Base-by-base conservation (phyloP, 1,140 invertebrate genomes). In the Drosophila guanche region DNA sequence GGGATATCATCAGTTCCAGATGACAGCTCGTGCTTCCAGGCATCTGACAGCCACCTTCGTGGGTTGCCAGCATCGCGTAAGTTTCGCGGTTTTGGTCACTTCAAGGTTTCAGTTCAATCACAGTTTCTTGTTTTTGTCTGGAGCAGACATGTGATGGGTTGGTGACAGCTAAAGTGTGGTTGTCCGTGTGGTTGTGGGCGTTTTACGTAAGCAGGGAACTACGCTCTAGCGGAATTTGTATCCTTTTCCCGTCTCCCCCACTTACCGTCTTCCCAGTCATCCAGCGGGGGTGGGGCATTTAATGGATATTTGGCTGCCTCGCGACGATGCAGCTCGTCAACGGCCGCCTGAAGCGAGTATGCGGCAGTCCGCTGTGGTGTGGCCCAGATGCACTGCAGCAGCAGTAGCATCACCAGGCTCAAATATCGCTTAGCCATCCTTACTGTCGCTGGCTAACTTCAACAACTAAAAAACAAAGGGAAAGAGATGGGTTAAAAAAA, bases 241-340 rank as follows among this genome's bases (percentile, higher is more conserved):
- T 53, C 40, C 33, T 40, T 29, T 51, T 33, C 20, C 25, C 33
- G 41, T 25, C n/a, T n/a, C n/a, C n/a, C n/a, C n/a, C 14, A 80
- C 77, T 89, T 69, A 91, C 90, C 90, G 68, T 90, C 85, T 43
- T 90, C 88, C 90, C 90, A 91, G 51, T 91, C 90, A 42, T 91
- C 88, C 25, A 75, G 76, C 41, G 62, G 61, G 3, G 88, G 88
- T 4, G 90, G 90, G 6, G 74, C 69, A 46, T 91, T 91, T 23
- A 90, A 41, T 1, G 90, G 90, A 65, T 90, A 90, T 52, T 89
- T 91, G 51, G 85, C 79, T 45, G 90, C 76, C 62, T 91, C 90
- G 10, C 90, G 83, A 8, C 86, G 86, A 71, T 89, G 89, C 63
- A 91, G 56, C 51, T 91, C 90, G 55, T 91, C 90, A 22, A 91